Evolutionary conservation across 2,113 vertebrate genomes (phyloP), one percentile per base, ranked within the genome.

Genomic region (Sander lucioperca): DNA sequence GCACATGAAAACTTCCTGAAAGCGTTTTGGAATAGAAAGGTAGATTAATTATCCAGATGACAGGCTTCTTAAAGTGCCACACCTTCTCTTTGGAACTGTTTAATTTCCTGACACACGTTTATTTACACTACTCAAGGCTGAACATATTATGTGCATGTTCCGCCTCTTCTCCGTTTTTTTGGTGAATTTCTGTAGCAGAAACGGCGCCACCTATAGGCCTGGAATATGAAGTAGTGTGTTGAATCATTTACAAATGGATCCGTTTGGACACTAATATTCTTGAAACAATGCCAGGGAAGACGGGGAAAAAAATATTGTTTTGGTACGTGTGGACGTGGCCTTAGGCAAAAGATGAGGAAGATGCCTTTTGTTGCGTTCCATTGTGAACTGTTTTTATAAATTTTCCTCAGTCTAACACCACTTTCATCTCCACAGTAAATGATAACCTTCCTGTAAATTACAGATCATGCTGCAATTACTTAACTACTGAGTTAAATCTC

Each of bases 401-500:
- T 7, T 13, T 12, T 79, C 45, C 30, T 70, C 48, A 9, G 6
- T 39, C 25, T 30, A 77, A 63, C 64, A 33, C 58, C 23, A 33
- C 87, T 79, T 91, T 87, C 74, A 89, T 88, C 74, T 66, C 57
- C 47, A 43, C 9, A 53, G 51, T 72, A 80, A 85, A 86, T 80
- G 53, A 88, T 21, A 71, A 66, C 79, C 43, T 83, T 78, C 67
- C 74, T 84, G 54, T 82, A 81, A 82, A 81, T 75, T 83, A 83
- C 81, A 87, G 75, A 85, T 89, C 72, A 75, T 45, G 53, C 69
- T 47, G 76, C 85, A 75, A 83, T 91, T 83, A 79, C 73, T 39
- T 77, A 62, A 82, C 58, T 83, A 74, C 75, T 79, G 68, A 53
- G 77, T 82, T 85, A 80, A 90, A 93, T 87, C 59, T 73, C 71